phyloP scores from a whole-genome alignment of 2,113 vertebrate genomes.

The Thomomys bottae region DNA sequence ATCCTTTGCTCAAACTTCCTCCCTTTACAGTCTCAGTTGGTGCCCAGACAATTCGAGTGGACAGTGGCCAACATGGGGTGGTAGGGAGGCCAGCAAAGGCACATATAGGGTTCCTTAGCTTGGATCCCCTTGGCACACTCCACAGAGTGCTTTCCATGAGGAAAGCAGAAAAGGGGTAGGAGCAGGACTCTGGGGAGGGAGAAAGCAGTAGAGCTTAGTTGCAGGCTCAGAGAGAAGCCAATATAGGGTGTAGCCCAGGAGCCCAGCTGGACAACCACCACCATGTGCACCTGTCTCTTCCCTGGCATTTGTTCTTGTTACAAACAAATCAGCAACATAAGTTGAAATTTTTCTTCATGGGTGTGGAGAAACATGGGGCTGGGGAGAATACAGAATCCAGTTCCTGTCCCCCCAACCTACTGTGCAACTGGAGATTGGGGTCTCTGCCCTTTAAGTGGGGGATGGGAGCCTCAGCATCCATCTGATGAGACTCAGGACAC shows the following conservation, averaged over 20 bases:
- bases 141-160: neutral
- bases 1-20: neutral
- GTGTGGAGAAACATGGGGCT: too few relatives aligned
- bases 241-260: neutral
- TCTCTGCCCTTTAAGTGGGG: too few relatives aligned
- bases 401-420: too few relatives aligned
- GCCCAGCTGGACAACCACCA: too few relatives aligned
- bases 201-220: neutral
- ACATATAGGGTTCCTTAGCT: neutral
- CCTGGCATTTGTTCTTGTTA: too few relatives aligned
- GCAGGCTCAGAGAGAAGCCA: too few relatives aligned
- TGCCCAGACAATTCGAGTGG: neutral
- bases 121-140: slow-evolving; percentile 39
- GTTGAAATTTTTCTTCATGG: too few relatives aligned
- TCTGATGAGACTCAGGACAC: rapidly evolving
- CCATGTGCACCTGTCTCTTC: too few relatives aligned
- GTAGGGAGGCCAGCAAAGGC: neutral
- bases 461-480: too few relatives aligned
- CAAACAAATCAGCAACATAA: too few relatives aligned
- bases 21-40: neutral
- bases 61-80: neutral
- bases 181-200: neutral
- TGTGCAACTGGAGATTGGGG: too few relatives aligned
- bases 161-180: slow-evolving; percentile 48
- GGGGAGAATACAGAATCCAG: too few relatives aligned